These are phyloP conservation scores for Metopia argyrocephala DNA, from an alignment of 2,888 invertebrate genomes.

Conservation along the genomic window DNA sequence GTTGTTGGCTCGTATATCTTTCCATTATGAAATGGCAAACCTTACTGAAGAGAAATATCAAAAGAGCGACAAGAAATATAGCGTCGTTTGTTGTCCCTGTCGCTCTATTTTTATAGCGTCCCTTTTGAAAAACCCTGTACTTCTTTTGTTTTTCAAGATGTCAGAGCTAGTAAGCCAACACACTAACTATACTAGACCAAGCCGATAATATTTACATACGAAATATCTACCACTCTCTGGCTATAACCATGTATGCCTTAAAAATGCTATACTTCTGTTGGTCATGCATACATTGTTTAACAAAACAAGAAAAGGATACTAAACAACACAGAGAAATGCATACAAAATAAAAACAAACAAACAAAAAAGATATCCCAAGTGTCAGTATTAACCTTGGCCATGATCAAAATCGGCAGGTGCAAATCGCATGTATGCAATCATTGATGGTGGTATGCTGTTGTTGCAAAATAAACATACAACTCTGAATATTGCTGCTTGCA, in stretches of 20 bases:
- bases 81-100: too few species aligned
- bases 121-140: too few species aligned
- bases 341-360: background rate
- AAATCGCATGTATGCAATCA: conserved; percentile 63
- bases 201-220: too few species aligned
- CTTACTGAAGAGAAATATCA: too few species aligned
- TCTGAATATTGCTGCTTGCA: conserved; percentile 31
- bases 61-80: too few species aligned
- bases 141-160: too few species aligned
- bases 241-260: background rate
- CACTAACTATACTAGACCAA: too few species aligned
- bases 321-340: background rate
- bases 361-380: conserved; percentile 47
- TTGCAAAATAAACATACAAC: conserved; percentile 49
- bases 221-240: background rate
- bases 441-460: conserved; percentile 63
- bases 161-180: too few species aligned
- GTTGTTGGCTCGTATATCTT: too few species aligned
- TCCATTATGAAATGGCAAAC: too few species aligned
- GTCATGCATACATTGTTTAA: background rate
- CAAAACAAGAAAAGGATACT: background rate
- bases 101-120: too few species aligned
- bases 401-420: conserved; percentile 65
- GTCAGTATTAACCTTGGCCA: conserved; percentile 60
- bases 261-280: conserved; percentile 10